Percentiles rank a stretch among this genome's conserved stretches.
These are phyloP conservation scores for Argyrosomus japonicus DNA, from an alignment of 2,113 vertebrate species.

Conservation along the genomic window DNA sequence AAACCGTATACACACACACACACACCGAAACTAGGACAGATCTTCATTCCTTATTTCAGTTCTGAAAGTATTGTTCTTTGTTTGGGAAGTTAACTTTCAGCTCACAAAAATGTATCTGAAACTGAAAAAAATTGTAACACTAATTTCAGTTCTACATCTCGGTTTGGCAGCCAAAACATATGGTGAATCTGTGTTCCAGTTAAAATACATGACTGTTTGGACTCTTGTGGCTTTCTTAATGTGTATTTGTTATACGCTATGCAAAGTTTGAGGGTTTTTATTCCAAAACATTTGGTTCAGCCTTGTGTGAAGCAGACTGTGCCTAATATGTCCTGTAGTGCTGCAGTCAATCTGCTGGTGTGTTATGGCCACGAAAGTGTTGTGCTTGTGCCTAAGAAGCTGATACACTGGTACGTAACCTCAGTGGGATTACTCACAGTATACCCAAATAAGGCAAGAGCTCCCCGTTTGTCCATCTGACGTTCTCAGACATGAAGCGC, in stretches of 20 bases:
- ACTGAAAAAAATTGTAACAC: constrained; percentile 33
- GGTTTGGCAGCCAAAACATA: constrained; percentile 28
- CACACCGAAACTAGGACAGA: constrained; percentile 18
- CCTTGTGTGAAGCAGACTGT: constrained; percentile 58
- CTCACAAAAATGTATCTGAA: constrained; percentile 27
- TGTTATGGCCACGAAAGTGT: constrained; percentile 67
- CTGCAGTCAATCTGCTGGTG: constrained; percentile 55
- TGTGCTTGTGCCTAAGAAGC: constrained; percentile 78
- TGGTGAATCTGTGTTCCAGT: constrained; percentile 5
- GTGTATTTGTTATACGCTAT: constrained; percentile 25
- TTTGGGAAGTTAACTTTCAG: constrained; percentile 11
- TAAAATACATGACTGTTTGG: constrained; percentile 34
- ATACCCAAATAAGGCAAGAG: constrained; percentile 91
- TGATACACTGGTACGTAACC: constrained; percentile 84
- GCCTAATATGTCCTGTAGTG: constrained; percentile 55
- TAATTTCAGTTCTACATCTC: constrained; percentile 19
- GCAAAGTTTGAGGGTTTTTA: constrained; percentile 28
- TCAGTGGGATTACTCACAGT: constrained; percentile 84
- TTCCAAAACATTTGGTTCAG: constrained; percentile 57
- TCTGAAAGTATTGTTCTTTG: constrained; percentile 8
- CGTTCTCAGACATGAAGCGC: constrained; percentile 81
- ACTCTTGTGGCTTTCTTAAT: neutral
- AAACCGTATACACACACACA: neutral
- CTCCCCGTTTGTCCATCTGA: constrained; percentile 86
- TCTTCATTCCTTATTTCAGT: constrained; percentile 41